Percentiles rank a stretch among this genome's conserved stretches.
phyloP scores from a whole-genome alignment of 2,113 vertebrate genomes.

The Enhydra lutris region DNA sequence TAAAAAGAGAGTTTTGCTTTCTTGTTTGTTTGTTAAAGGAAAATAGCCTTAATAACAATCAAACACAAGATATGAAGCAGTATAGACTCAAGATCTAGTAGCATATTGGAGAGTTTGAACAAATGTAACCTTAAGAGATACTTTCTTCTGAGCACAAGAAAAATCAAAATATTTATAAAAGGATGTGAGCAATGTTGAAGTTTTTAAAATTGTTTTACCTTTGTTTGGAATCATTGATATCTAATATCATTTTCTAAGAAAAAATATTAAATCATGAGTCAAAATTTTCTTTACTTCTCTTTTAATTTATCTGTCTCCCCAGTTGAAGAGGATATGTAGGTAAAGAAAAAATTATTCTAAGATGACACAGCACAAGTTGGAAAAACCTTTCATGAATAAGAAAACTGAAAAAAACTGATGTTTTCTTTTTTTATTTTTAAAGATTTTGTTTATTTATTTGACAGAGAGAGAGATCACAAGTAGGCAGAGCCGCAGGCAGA shows the following conservation, averaged over 20 bases:
- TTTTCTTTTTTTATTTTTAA: background rate
- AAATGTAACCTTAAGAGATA: background rate
- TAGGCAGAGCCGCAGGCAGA: too few relatives aligned
- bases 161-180: background rate
- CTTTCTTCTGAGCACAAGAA: background rate
- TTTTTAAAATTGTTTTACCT: background rate
- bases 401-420: background rate
- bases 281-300: background rate
- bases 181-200: background rate
- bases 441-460: too few relatives aligned
- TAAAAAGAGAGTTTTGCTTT: background rate
- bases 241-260: background rate
- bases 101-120: background rate
- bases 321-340: background rate
- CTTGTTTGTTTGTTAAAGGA: background rate
- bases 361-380: background rate
- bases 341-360: constrained; percentile 7
- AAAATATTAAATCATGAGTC: background rate
- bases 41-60: background rate
- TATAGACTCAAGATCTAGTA: background rate
- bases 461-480: too few relatives aligned
- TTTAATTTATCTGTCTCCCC: background rate
- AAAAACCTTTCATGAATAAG: background rate
- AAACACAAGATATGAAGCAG: background rate
- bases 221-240: background rate